Base-by-base conservation (phyloP, 2,797 vertebrate species). In the Esox masquinongy region DNA sequence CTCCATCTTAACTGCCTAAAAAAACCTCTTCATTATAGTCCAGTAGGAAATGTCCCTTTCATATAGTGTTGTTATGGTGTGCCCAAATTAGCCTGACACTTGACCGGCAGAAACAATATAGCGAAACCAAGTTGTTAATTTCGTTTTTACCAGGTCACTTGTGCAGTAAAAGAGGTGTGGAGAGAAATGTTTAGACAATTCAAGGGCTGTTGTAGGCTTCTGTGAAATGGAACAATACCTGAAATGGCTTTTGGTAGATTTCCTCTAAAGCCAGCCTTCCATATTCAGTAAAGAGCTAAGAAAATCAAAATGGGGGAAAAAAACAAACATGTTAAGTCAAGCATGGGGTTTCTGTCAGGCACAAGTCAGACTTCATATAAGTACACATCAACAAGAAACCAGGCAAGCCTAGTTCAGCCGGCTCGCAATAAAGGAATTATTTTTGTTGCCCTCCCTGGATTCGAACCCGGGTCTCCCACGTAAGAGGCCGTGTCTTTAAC, bases 191-290 rank as follows among this genome's bases (percentile, higher is more conserved):
- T 11, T 47, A 66, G 16, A 29, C 15, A 9, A 19, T 66, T 29
- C 63, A 34, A 34, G 63, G 29, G 15, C 9, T 11, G 43, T 47
- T 47, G 43, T 11, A 66, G 26, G 63, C 14, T 26, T 14, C 26
- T 15, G 14, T 5, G 4, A 68, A 22, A 0, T 74, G 91, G 8
- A 5, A 36, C 16, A 31, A 15, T 93, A 96, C 96, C 94, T 96
- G 96, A 93, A 96, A 96, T 4, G 96, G 95, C 77, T 96, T 96
- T 88, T 95, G 93, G 78, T 94, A 95, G 73, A 96, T 94, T 91
- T 96, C 95, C 87, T 96, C 95, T 95, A 96, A 95, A 84, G 96
- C 95, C 84, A 96, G 88, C 83, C 96, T 94, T 84, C 96, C 96
- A 77, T 96, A 96, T 70, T 96, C 96, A 89, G 96, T 96, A 90